Base-by-base conservation (phyloP, 2,888 invertebrate species). In the Drosophila stalkeri region DNA sequence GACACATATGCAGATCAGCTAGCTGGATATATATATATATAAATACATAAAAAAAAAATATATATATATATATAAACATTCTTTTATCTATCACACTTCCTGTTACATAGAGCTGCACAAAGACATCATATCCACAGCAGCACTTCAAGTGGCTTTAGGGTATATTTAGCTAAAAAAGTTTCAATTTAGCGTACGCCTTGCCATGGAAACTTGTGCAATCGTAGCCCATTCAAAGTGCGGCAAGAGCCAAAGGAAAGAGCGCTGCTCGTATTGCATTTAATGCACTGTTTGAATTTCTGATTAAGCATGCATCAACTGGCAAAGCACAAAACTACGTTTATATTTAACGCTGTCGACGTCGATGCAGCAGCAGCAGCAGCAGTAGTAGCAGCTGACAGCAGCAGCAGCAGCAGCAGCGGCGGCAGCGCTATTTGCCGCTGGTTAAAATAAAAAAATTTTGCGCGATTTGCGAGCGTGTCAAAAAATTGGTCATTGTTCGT, bases 401-500 rank as follows among this genome's bases (percentile, higher is more conserved):
- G 35, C 33, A 62, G 44, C 35, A 41, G 18, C 18, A 9, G 9
- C 41, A 23, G 68, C 51, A 41, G 35, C 33, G 60, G 44, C 35
- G n/a, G 37, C 59, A 7, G 37, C 52, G 65, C 69, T 75, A 75
- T 71, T 83, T 81, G 81, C 84, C 89, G 89, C 86, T 86, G 85
- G 87, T 89, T 86, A 81, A 87, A 83, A 83, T 82, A 81, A 87
- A 83, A 83, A 83, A 80, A 80, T 77, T 86, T 88, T 86, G 81
- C 79, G 84, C 86, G 84, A 86, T 78, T 85, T 86, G 85, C 84
- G 81, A 90, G 89, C 87, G 87, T 87, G 87, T 87, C 87, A 87
- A 87, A 87, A 87, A 90, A 88, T 83, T 87, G 90, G 89, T 87
- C 89, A 87, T 87, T 87, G 87, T 89, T 88, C 80, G 90, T 88